Conservation (phyloP, 2,113 vertebrate genomes). For the Neotragus pygmaeus region DNA sequence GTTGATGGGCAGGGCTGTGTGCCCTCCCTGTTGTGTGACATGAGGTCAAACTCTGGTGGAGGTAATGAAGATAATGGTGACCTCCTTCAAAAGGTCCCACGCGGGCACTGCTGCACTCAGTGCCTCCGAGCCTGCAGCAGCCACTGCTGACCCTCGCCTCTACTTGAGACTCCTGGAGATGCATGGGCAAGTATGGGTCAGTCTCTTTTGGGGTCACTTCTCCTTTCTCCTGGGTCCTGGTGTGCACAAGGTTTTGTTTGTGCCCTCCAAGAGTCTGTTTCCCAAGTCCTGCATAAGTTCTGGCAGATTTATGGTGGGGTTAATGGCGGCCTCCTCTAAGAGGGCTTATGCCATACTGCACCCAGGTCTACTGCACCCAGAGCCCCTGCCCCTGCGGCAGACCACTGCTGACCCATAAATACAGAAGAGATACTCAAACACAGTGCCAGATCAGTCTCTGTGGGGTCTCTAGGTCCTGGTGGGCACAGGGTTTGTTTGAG, state of each 20-base stretch:
- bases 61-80: neutral
- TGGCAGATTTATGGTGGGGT: too few species aligned
- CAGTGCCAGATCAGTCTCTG: too few species aligned
- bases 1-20: neutral
- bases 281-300: too few species aligned
- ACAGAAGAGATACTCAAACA: too few species aligned
- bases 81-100: neutral
- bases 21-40: neutral
- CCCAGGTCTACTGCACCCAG: too few species aligned
- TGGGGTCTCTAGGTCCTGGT: too few species aligned
- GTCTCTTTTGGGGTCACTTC: neutral
- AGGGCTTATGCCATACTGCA: too few species aligned
- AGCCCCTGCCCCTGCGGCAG: too few species aligned
- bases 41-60: neutral
- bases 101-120: rapidly evolving
- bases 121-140: neutral
- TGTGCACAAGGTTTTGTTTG: neutral
- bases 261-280: too few species aligned
- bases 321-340: too few species aligned
- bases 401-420: too few species aligned
- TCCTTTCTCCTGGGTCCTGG: neutral
- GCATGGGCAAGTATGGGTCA: neutral
- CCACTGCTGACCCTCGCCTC: neutral
- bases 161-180: neutral
- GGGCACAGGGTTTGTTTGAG: too few species aligned